phyloP scores from a whole-genome alignment of 2,888 invertebrate genomes.

The Lithophane leautieri region DNA sequence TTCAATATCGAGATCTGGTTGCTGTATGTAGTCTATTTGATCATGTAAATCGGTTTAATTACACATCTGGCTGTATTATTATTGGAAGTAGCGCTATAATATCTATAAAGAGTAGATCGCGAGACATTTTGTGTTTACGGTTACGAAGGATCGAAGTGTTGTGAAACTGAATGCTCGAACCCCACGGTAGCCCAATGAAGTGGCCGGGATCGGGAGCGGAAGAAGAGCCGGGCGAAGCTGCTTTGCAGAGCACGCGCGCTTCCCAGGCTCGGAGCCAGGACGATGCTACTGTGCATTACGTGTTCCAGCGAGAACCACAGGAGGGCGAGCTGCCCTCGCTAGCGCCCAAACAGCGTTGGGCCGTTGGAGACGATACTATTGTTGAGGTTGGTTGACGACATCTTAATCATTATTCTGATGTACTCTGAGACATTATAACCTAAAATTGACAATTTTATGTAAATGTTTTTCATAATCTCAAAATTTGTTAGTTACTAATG shows the following conservation, averaged over 20 bases:
- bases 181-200: slow-evolving; percentile 93
- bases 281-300: slow-evolving; percentile 98
- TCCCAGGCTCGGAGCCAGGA: slow-evolving; percentile 93
- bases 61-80: slow-evolving; percentile 72
- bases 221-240: slow-evolving; percentile 91
- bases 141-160: slow-evolving; percentile 80
- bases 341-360: slow-evolving; percentile 96
- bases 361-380: slow-evolving; percentile 96
- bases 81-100: slow-evolving; percentile 72
- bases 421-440: slow-evolving; percentile 49
- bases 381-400: slow-evolving; percentile 93
- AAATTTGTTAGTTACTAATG: slow-evolving; percentile 3
- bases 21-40: slow-evolving; percentile 74
- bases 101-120: slow-evolving; percentile 75
- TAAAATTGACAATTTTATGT: slow-evolving; percentile 48
- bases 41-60: slow-evolving; percentile 81
- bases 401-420: slow-evolving; percentile 6
- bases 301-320: slow-evolving; percentile 95
- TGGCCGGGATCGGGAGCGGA: slow-evolving; percentile 93
- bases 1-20: slow-evolving; percentile 73
- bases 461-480: slow-evolving; percentile 26
- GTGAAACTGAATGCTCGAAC: slow-evolving; percentile 90
- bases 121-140: slow-evolving; percentile 82
- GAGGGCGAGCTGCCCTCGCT: slow-evolving; percentile 95
- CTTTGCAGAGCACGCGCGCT: slow-evolving; percentile 91